Base-by-base conservation (phyloP, 2,797 vertebrate genomes). In the Nothura maculosa region DNA sequence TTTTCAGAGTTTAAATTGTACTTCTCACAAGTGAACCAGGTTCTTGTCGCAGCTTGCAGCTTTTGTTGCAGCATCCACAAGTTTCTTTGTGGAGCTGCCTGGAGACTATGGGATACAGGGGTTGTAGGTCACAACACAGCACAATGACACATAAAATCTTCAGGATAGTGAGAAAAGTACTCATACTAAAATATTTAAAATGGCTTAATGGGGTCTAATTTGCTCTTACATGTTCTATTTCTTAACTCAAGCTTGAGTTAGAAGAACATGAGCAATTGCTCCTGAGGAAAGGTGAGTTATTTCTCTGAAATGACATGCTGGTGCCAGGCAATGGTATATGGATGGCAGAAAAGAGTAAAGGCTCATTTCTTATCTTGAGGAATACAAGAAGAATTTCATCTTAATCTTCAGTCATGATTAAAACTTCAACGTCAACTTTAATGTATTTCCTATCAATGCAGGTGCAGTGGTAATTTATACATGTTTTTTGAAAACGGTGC, bases 61-160 rank as follows among this genome's bases (percentile, higher is more conserved):
- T 47, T 79, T 54, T 15, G 6, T 38, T 6, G 62, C 20, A 0
- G 0, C 47, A 8, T 45, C 68, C 58, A 32, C 22, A 40, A n/a
- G 38, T 38, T 25, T 48, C 11, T 5, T 24, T 82, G 63, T 45
- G 30, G 28, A 43, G 9, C 28, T 13, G 21, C 5, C 1, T 62
- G 34, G 13, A 27, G 36, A 20, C 47, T 9, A 14, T 30, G 28
- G 30, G 11, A 30, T 85, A 28, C 9, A 9, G 1, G 42, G 0
- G 0, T 42, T 81, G 34, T 7, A 45, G 40, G 50, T 78, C 8
- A 5, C 52, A 47, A 21, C 30, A 10, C 5, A 13, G 0, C 0
- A 12, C n/a, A 55, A n/a, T 42, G 28, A 13, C 38, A 42, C 8
- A 3, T 60, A 11, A 68, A 34, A 43, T n/a, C 54, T 18, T 72